These are phyloP conservation scores for Homarus americanus DNA, from an alignment of 1,140 invertebrate species.

Conservation along the genomic window DNA sequence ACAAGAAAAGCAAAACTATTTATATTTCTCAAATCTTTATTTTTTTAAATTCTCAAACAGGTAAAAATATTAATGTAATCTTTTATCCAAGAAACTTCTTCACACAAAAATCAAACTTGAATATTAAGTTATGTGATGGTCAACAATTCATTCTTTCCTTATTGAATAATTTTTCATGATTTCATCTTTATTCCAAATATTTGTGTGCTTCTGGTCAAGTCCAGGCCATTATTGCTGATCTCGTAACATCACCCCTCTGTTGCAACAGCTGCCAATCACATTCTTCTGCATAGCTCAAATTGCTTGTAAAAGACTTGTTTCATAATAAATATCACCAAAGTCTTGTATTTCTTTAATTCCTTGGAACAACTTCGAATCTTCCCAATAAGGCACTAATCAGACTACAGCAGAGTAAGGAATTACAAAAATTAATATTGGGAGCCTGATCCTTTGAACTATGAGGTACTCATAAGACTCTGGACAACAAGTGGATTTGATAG, in stretches of 20 bases:
- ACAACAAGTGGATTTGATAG: too few relatives aligned
- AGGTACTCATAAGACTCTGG: too few relatives aligned
- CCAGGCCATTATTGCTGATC: slow-evolving; percentile 15
- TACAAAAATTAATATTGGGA: too few relatives aligned
- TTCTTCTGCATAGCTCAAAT: not conserved
- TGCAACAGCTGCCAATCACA: not conserved
- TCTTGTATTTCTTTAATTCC: not conserved
- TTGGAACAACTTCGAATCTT: too few relatives aligned
- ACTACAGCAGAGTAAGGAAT: too few relatives aligned
- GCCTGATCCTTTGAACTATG: too few relatives aligned
- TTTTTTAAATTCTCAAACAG: not conserved
- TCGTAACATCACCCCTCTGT: not conserved
- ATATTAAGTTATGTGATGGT: not conserved
- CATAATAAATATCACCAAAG: slow-evolving; percentile 44
- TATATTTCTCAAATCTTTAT: not conserved
- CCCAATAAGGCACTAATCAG: too few relatives aligned
- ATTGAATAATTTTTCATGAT: not conserved
- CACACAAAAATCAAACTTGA: not conserved
- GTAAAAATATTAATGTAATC: not conserved
- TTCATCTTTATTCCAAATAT: not conserved
- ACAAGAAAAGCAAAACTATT: too few relatives aligned
- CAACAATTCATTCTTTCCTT: not conserved
- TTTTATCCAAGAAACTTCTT: not conserved
- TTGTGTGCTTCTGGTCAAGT: not conserved
- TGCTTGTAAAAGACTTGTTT: slow-evolving; percentile 39